These are phyloP conservation scores for Sebastes baramenuke DNA, from an alignment of 2,797 vertebrate genomes.

Conservation along the genomic window DNA sequence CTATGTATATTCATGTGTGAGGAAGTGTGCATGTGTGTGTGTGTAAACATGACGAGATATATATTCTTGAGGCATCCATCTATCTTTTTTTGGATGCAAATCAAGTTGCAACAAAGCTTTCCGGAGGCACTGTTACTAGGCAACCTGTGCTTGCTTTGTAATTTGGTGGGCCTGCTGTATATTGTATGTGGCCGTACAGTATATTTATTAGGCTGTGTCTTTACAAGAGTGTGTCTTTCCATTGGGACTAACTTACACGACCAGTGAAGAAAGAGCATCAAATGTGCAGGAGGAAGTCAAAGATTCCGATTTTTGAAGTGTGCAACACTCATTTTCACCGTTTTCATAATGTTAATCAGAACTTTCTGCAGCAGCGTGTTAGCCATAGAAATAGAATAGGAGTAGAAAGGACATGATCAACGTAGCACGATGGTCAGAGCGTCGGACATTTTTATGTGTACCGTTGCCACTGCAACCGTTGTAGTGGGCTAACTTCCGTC, in stretches of 20 bases:
- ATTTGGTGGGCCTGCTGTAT: conserved; percentile 61
- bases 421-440: too few relatives aligned
- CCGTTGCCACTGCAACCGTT: too few relatives aligned
- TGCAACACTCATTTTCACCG: neutral
- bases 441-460: too few relatives aligned
- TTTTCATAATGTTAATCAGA: conserved; percentile 4
- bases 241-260: conserved; percentile 1
- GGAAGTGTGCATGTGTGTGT: conserved; percentile 12
- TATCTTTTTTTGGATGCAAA: conserved; percentile 75
- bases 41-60: conserved; percentile 39
- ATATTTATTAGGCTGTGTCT: conserved; percentile 56
- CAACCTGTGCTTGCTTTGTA: conserved; percentile 76
- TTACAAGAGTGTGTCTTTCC: neutral
- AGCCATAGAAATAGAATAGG: too few relatives aligned
- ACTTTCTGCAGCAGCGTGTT: neutral
- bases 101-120: conserved; percentile 72
- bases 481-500: too few relatives aligned
- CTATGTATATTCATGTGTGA: conserved; percentile 39
- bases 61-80: conserved; percentile 64
- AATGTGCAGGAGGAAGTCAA: neutral
- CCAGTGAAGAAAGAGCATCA: conserved; percentile 1
- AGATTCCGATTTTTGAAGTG: conserved; percentile 1
- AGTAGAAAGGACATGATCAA: too few relatives aligned
- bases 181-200: conserved; percentile 48
- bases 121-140: conserved; percentile 81